Base-by-base conservation (phyloP, 2,113 vertebrate species). In the Anhinga anhinga region DNA sequence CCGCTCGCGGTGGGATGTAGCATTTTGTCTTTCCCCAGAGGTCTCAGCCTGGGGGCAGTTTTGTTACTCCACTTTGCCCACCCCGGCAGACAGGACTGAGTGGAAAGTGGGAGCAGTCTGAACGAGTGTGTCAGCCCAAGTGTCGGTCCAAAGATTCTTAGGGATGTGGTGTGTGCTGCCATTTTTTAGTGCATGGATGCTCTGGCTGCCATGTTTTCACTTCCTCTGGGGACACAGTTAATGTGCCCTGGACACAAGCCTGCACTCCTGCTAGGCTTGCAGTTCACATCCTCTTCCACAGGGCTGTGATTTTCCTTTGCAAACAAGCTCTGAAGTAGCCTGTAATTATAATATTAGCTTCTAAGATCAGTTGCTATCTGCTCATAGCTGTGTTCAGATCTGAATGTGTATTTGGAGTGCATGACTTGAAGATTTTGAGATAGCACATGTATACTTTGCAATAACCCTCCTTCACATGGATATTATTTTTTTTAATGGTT, bases 91-190 rank as follows among this genome's bases (percentile, higher is more conserved):
- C 38, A 23, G 45, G 52, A 49, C 38, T 2, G 30, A 62, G 40
- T 0, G 3, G 42, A 20, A 40, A 34, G 21, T 1, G 14, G 53
- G 7, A 38, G n/a, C 63, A 22, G 62, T 13, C 12, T 12, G 23
- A 29, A 2, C 7, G 62, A 36, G 22, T 8, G 30, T 13, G 32
- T 13, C 10, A 13, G 7, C 38, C 17, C 34, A n/a, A 26, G 52
- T 13, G 52, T 49, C 65, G 27, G 40, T 20, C 38, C 76, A 36
- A 42, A 58, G 44, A 23, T 53, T 9, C 29, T 32, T 15, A 9
- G 32, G 22, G 45, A 42, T 11, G 4, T 8, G 29, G 50, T 5
- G 36, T 5, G 23, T 6, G 27, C 45, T 47, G 29, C 44, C n/a
- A 12, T 23, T 40, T 59, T 42, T 44, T 16, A 72, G 30, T 14